Percentiles rank a stretch among this genome's conserved stretches.
Conservation (phyloP, 2,113 vertebrate species). For the Lamprologus ornatipinnis region DNA sequence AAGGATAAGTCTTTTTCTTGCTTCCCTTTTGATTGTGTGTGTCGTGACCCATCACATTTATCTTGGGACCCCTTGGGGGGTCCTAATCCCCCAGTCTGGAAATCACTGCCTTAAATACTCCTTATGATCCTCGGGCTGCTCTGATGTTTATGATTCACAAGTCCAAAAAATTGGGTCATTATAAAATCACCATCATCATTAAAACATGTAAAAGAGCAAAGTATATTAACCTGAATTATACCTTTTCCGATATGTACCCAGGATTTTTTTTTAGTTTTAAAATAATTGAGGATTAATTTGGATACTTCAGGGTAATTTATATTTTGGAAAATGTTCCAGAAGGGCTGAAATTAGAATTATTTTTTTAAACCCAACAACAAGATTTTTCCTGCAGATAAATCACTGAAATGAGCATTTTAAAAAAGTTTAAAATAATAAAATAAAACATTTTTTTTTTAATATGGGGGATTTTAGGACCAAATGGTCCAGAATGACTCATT, state of each 20-base stretch:
- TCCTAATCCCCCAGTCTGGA: not conserved
- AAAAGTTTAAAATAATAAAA: not conserved
- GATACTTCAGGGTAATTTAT: not conserved
- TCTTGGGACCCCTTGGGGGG: not conserved
- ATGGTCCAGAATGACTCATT: not conserved
- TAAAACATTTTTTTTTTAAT: accelerated
- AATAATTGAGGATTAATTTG: not conserved
- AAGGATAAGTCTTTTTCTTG: not conserved
- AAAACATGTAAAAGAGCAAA: not conserved
- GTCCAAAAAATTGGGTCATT: not conserved
- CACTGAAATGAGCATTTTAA: not conserved
- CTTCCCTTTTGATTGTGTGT: not conserved
- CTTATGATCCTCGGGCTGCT: not conserved
- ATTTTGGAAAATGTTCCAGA: not conserved
- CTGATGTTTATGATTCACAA: not conserved
- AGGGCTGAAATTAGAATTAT: not conserved
- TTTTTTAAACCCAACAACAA: not conserved
- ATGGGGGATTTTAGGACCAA: not conserved
- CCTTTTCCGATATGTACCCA: not conserved
- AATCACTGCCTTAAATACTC: not conserved
- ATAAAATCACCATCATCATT: not conserved
- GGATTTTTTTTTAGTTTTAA: not conserved
- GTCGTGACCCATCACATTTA: not conserved
- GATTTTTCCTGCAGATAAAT: not conserved
- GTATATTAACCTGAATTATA: not conserved